Evolutionary conservation across 2,888 invertebrate species (phyloP), one percentile per base, ranked within the genome.

Genomic region (Drosophila siamana): DNA sequence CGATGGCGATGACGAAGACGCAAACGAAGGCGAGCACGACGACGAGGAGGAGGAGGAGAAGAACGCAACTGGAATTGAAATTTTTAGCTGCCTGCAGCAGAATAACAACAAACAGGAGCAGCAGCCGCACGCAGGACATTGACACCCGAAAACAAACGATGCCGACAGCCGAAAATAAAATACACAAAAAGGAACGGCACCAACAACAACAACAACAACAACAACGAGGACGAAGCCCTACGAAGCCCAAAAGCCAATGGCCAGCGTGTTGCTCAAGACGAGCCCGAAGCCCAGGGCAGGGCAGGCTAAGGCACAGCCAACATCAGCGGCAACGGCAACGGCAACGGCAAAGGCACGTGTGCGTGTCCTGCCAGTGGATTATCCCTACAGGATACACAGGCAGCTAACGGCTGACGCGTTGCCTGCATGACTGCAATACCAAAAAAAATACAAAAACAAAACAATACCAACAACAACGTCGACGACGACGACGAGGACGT

Each of bases 71-170:
- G 86, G 79, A 84, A 84, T 88, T 79, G 80, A 81, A 78, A 75
- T 74, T 69, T 82, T 26, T 19, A 62, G 61, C 54, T 62, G 76
- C 67, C 67, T 62, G 62, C 67, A 67, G 76, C 84, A 69, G 74
- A 55, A 62, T 59, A 79, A 47, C 72, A 70, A 40, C 55, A 51
- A 19, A 19, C 16, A 57, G 22, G 43, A 63, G 28, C 55, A 57
- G 22, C 46, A 63, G 24, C 55, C 33, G 63, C 67, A 84, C 81
- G 83, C 80, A 88, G 87, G 88, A 89, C 88, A 89, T 88, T 88
- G 88, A 88, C 88, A 89, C 89, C 88, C 89, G 79, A 82, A 80
- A 83, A 78, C 74, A 80, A 80, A 73, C 64, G 67, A 73, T 74
- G 74, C 78, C 75, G 87, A 87, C 89, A 80, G 86, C 80, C 88